Evolutionary conservation across 2,888 invertebrate genomes (phyloP), one percentile per base, ranked within the genome.

Genomic region (Rosalia funebris): DNA sequence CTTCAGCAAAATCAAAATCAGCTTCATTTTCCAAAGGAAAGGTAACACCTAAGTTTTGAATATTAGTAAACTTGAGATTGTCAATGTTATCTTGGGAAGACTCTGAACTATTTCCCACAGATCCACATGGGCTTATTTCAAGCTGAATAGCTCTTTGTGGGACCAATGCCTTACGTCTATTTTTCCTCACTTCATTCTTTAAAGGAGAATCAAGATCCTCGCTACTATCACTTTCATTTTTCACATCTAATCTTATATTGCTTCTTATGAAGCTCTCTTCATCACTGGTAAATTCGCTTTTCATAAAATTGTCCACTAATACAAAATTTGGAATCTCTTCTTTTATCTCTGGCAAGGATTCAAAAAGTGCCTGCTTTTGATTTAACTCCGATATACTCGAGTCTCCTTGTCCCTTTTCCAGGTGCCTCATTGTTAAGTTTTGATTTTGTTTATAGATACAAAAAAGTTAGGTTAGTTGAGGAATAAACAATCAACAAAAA

Each of bases 131-230:
- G 55, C 71, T 75, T 25, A 64, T 59, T 47, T 77, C 77, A 9
- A 73, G 68, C 57, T 77, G 77, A 2, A 78, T 64, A 7, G 78
- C 77, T 34, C 71, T 71, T 63, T 80, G 80, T 0, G 80, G 80
- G 37, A 73, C 70, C 2, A 76, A 55, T 2, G 76, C 72, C 66
- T 80, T 80, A 17, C 80, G 66, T 52, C 77, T 71, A 52, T 72
- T 78, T 63, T 73, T 77, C 12, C 74, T 67, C 2, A 70, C 71
- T 19, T 64, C 61, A 54, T 36, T 63, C 52, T 65, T 68, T 11
- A 45, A 36, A 7, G 45, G 39, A 5, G 61, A 48, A 44, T 64
- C 63, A 34, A 53, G 58, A 41, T 71, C 69, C 9, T 72, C 71
- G 15, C 62, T 63, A 46, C 64, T 69, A 57, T 72, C 71, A 46